A percentile compares a stretch with the other conserved stretches of the same genome.
phyloP scores from a whole-genome alignment of 2,797 vertebrate species.

The Oceanodroma leucorhoa region DNA sequence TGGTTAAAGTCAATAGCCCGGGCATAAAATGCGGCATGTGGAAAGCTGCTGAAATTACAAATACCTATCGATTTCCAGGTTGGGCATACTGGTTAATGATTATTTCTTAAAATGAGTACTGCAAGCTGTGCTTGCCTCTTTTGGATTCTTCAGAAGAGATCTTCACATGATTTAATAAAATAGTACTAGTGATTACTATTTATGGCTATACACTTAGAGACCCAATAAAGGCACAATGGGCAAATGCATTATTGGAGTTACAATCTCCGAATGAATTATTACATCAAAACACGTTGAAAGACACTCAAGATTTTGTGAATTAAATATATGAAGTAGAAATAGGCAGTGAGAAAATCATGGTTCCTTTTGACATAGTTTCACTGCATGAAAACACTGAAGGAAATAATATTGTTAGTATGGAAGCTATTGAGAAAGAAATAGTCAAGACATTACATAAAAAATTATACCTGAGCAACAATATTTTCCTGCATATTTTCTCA shows the following conservation, averaged over 20 bases:
- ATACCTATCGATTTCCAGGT: not conserved
- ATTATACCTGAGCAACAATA: not conserved
- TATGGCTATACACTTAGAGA: not conserved
- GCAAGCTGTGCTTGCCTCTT: not conserved
- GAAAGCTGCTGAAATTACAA: not conserved
- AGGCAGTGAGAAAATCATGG: not conserved
- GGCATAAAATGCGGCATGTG: not conserved
- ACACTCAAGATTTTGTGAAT: not conserved
- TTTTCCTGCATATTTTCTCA: not conserved
- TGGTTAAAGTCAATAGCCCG: not conserved
- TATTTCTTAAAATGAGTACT: not conserved
- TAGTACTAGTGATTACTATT: not conserved
- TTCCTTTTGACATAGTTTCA: not conserved
- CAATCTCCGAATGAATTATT: not conserved
- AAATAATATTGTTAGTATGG: not conserved
- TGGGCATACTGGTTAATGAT: not conserved
- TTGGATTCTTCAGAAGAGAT: not conserved
- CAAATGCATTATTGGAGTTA: not conserved
- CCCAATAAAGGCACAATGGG: not conserved
- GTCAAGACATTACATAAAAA: not conserved
- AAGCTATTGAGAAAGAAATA: not conserved
- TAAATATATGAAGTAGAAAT: not conserved
- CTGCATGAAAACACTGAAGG: not conserved
- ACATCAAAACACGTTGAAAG: not conserved
- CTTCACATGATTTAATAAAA: not conserved